Evolutionary conservation across 2,797 vertebrate species (phyloP).

Genomic region (Brachymystax lenok): DNA sequence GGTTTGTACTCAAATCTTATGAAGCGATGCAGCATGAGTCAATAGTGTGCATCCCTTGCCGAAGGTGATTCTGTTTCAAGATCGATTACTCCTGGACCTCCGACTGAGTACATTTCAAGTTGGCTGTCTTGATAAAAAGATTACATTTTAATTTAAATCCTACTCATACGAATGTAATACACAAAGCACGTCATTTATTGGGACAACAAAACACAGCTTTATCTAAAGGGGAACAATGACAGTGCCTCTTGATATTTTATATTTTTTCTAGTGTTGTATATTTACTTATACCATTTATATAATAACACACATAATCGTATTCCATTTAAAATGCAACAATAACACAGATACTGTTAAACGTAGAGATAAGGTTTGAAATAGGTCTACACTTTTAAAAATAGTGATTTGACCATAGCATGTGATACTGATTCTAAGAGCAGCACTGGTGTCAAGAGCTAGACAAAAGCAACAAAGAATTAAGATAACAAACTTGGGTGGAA

Average conservation of each 20-base stretch:
- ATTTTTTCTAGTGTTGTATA: background rate
- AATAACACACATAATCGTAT: background rate
- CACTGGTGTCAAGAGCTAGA: too few species aligned
- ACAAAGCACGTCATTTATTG: background rate
- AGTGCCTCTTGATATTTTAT: background rate
- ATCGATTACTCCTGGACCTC: constrained; percentile 46
- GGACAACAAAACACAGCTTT: constrained; percentile 7
- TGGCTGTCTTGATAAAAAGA: constrained; percentile 45
- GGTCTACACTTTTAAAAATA: constrained; percentile 1
- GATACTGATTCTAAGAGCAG: background rate
- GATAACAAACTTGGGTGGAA: constrained; percentile 9
- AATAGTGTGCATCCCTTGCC: constrained; percentile 41
- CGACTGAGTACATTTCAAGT: constrained; percentile 38
- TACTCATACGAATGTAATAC: constrained; percentile 42
- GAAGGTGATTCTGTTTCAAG: constrained; percentile 52
- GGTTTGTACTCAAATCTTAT: constrained; percentile 64
- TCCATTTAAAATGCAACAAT: too few species aligned
- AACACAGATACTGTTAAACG: background rate
- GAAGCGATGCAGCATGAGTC: constrained; percentile 51
- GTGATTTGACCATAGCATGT: background rate
- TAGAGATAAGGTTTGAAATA: background rate
- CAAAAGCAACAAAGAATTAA: constrained; percentile 6
- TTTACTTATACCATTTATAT: background rate
- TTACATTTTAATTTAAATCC: constrained; percentile 37
- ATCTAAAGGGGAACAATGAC: constrained; percentile 7